These are phyloP conservation scores for Esox lucius DNA, from an alignment of 2,797 vertebrate species.

Conservation along the genomic window DNA sequence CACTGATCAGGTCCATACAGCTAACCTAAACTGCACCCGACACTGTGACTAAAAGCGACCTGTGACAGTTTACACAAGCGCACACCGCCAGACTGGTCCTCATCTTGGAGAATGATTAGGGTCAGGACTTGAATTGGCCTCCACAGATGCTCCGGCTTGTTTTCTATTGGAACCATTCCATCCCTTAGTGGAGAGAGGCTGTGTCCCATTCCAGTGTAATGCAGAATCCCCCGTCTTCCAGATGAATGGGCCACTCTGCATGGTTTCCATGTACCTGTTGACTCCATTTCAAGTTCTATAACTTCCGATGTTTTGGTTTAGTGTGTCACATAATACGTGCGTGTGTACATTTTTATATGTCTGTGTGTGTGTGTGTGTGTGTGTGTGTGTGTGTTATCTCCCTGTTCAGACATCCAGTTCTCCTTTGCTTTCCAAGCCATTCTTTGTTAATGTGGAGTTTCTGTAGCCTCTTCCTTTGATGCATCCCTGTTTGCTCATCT, in stretches of 20 bases:
- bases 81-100: background rate
- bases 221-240: constrained; percentile 11
- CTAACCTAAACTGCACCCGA: background rate
- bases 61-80: background rate
- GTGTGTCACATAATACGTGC: constrained; percentile 35
- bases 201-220: constrained; percentile 29
- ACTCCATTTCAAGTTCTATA: constrained; percentile 54
- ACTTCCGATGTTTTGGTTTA: constrained; percentile 56
- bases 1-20: background rate
- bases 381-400: constrained; percentile 26
- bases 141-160: no score
- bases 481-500: constrained; percentile 60
- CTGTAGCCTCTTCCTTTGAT: constrained; percentile 55
- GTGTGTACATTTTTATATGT: constrained; percentile 15
- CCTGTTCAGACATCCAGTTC: constrained; percentile 58
- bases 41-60: background rate
- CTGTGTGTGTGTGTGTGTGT: constrained; percentile 25
- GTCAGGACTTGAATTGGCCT: background rate
- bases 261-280: constrained; percentile 39
- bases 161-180: constrained; percentile 10
- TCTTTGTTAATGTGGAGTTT: constrained; percentile 63
- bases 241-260: constrained; percentile 44
- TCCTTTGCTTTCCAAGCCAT: constrained; percentile 84
- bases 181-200: constrained; percentile 1
- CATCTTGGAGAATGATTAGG: background rate